phyloP scores from a whole-genome alignment of 2,888 invertebrate genomes.

The Megalurothrips usitatus region DNA sequence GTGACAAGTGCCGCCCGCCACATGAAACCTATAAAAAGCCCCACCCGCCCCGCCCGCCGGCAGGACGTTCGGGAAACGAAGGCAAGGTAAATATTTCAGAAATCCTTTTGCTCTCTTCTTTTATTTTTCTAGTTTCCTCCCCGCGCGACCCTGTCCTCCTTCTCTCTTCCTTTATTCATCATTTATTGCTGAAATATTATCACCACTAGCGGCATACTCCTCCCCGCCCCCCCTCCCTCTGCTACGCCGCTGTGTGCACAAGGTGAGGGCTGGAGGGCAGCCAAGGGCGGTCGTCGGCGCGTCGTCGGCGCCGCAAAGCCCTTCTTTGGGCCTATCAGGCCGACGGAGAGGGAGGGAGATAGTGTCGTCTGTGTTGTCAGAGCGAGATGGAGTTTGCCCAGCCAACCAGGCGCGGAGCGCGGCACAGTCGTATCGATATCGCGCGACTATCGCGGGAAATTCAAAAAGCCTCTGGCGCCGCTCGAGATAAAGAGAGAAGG shows the following conservation, averaged over 20 bases:
- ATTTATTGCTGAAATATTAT: background rate
- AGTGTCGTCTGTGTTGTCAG: no score
- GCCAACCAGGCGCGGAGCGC: no score
- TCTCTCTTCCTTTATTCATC: background rate
- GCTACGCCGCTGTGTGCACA: background rate
- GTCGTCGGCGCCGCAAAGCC: no score
- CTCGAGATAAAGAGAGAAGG: background rate
- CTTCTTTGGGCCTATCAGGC: no score
- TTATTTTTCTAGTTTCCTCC: background rate
- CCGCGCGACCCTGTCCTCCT: background rate
- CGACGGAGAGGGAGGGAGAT: no score
- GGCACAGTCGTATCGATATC: no score
- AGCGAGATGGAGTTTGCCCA: no score
- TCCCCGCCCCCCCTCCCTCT: background rate
- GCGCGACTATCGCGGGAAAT: no score
- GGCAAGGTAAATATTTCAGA: constrained; percentile 3
- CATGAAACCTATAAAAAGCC: background rate
- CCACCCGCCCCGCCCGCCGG: background rate
- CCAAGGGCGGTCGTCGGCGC: no score
- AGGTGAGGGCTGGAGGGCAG: no score
- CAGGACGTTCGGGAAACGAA: background rate
- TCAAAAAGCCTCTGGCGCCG: no score
- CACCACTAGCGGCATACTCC: background rate
- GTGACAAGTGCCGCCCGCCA: constrained; percentile 3
- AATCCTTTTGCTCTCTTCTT: background rate